Evolutionary conservation across 2,113 vertebrate genomes (phyloP), one percentile per base, ranked within the genome.

Genomic region (Papio anubis): DNA sequence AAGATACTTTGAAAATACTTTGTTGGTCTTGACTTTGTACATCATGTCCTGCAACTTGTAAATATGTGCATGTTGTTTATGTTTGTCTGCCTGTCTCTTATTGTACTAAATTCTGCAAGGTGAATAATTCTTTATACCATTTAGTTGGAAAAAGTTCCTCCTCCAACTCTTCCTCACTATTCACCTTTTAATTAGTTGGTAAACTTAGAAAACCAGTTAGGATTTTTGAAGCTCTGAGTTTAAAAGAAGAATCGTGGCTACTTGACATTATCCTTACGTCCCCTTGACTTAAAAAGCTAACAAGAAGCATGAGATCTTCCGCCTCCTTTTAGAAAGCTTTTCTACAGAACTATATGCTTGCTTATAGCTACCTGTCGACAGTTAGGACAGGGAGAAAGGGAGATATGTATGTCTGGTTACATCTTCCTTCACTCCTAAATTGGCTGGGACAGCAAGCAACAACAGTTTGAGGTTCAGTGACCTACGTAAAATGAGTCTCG

Each of bases 61-160:
- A 98, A 97, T 98, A 98, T 85, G 97, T 98, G 98, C 97, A 96
- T 98, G 84, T 97, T 97, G 76, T 88, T 90, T 61, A 48, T 1
- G 1, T 94, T 55, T 92, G 87, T 97, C 70, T 96, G 83, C 91
- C 87, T 85, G 80, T 98, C 97, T 97, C 96, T 82, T 95, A 76
- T 96, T 97, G 96, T 96, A 98, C 96, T 97, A 93, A 98, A 89
- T 94, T 98, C 76, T 0, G 0, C 93, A 97, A 98, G 95, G 92
- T 27, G 45, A 84, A 83, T 93, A 45, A 4, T 66, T 89, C 73
- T 89, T 76, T 52, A 52, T 64, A 38, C 17, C 9, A 32, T 94
- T 90, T n/a, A 84, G 94, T 96, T 92, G 76, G 75, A 84, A 83
- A 81, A 87, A 59, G 40, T 68, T 52, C 52, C 8, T 40, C 30